Evolutionary conservation across 2,888 invertebrate genomes (phyloP).

Genomic region (Leucophenga montana): DNA sequence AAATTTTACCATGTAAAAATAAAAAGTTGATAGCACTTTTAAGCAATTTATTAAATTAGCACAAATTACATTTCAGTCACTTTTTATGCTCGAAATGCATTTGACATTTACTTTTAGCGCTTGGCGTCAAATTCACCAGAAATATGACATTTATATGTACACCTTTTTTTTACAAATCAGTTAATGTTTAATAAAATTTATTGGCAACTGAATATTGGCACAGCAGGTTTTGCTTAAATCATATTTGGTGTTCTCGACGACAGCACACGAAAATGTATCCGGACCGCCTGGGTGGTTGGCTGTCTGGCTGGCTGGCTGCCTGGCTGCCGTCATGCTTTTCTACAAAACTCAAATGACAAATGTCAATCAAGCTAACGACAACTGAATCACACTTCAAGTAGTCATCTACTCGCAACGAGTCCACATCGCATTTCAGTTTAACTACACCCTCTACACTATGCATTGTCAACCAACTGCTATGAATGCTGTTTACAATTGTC

Average conservation of each 20-base stretch:
- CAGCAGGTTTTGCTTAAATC: not conserved
- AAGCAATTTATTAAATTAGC: too few relatives aligned
- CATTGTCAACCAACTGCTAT: not conserved
- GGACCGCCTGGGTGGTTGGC: too few relatives aligned
- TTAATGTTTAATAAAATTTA: not conserved
- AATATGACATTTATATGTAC: not conserved
- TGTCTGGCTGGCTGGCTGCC: too few relatives aligned
- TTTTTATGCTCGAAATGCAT: not conserved
- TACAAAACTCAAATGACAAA: not conserved
- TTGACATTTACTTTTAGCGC: not conserved
- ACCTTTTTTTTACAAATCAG: not conserved
- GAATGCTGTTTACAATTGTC: slow-evolving; percentile 1
- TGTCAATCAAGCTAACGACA: slow-evolving; percentile 2
- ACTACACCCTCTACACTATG: too few relatives aligned
- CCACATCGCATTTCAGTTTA: too few relatives aligned
- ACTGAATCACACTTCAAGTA: not conserved
- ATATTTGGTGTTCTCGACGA: too few relatives aligned
- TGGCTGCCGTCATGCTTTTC: too few relatives aligned
- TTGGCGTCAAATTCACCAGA: too few relatives aligned
- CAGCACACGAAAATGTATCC: too few relatives aligned
- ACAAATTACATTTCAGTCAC: too few relatives aligned
- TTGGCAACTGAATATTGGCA: not conserved
- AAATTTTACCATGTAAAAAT: not conserved
- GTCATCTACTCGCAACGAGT: too few relatives aligned
- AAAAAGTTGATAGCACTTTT: too few relatives aligned